Evolutionary conservation across 2,113 vertebrate genomes (phyloP).

Genomic region (Phoxinus phoxinus): DNA sequence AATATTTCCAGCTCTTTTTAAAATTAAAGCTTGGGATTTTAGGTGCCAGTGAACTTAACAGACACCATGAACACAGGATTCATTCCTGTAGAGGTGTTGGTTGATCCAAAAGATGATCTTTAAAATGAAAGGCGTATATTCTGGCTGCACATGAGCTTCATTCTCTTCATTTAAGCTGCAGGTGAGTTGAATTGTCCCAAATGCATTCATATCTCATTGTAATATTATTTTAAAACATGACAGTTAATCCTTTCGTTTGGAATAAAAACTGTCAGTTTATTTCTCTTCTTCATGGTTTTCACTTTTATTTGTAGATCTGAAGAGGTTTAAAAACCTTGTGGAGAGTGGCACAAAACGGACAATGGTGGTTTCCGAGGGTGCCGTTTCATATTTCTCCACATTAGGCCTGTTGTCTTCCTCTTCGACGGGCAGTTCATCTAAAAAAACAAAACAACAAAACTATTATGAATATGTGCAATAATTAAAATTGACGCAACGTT

Average conservation of each 20-base stretch:
- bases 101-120: not conserved
- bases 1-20: not conserved
- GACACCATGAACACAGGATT: not conserved
- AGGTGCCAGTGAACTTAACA: not conserved
- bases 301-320: constrained; percentile 51
- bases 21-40: not conserved
- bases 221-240: not conserved
- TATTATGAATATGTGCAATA: not conserved
- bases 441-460: constrained; percentile 9
- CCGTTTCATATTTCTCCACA: constrained; percentile 13
- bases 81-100: not conserved
- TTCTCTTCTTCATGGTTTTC: constrained; percentile 42
- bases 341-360: constrained; percentile 71
- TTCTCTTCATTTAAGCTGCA: not conserved
- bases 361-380: constrained; percentile 46
- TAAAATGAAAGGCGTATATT: not conserved
- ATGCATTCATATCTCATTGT: too few relatives aligned
- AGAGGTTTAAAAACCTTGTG: constrained; percentile 62
- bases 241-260: too few relatives aligned
- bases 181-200: not conserved
- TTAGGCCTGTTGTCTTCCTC: constrained; percentile 26
- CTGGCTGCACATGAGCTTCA: too few relatives aligned
- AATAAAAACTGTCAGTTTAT: not conserved
- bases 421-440: constrained; percentile 32
- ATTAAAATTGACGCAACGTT: not conserved